phyloP scores from a whole-genome alignment of 2,888 invertebrate species.

The Hofmannophila pseudospretella region DNA sequence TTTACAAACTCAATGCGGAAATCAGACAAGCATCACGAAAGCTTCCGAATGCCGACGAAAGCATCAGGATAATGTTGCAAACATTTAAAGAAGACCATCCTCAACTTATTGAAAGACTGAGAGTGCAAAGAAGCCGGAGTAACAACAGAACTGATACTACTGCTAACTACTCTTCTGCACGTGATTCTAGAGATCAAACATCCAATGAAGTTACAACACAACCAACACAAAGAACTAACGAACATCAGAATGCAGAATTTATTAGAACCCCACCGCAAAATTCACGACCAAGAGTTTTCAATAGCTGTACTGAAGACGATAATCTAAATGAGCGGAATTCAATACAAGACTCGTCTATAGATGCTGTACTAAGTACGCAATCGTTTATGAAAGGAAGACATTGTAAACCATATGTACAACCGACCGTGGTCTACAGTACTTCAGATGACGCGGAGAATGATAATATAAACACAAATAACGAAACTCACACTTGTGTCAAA shows the following conservation, averaged over 20 bases:
- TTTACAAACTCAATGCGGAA: constrained; percentile 57
- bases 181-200: constrained; percentile 5
- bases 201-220: not conserved
- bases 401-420: not conserved
- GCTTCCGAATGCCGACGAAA: constrained; percentile 26
- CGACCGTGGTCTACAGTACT: constrained; percentile 1
- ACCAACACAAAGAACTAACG: not conserved
- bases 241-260: no score
- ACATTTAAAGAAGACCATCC: constrained; percentile 51
- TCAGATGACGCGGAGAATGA: constrained; percentile 6
- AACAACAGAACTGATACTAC: constrained; percentile 25
- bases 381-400: not conserved
- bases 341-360: not conserved
- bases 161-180: constrained; percentile 19
- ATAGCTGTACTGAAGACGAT: not conserved
- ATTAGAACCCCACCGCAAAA: not conserved
- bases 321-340: not conserved
- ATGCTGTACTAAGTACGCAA: not conserved
- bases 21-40: constrained; percentile 44
- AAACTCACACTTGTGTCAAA: constrained; percentile 26
- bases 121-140: constrained; percentile 19
- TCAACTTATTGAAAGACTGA: constrained; percentile 37
- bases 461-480: constrained; percentile 8
- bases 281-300: not conserved
- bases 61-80: constrained; percentile 30